phyloP scores from a whole-genome alignment of 2,888 invertebrate genomes.

The Lottia gigantea region DNA sequence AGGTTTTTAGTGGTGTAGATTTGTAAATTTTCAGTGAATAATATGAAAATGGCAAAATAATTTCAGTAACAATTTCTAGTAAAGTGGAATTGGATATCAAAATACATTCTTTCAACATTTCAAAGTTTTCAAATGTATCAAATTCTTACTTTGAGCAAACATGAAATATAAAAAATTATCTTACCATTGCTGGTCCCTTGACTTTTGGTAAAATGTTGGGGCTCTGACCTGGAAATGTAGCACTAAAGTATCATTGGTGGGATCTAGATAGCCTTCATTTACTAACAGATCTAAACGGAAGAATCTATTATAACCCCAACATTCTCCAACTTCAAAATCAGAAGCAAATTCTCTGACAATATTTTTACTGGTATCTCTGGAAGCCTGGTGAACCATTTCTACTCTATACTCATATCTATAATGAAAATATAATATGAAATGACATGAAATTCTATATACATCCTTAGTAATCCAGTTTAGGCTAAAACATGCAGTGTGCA shows the following conservation, averaged over 20 bases:
- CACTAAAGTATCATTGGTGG: slow-evolving; percentile 84
- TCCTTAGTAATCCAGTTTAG: too few relatives aligned
- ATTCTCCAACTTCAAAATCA: slow-evolving; percentile 95
- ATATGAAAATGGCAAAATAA: too few relatives aligned
- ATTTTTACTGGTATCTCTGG: slow-evolving; percentile 78
- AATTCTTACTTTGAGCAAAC: too few relatives aligned
- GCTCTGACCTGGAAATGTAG: slow-evolving; percentile 90
- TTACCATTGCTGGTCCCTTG: slow-evolving; percentile 83
- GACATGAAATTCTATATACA: background rate
- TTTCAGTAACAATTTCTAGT: too few relatives aligned
- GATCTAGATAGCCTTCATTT: slow-evolving; percentile 89
- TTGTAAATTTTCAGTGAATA: too few relatives aligned
- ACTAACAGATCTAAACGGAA: slow-evolving; percentile 89
- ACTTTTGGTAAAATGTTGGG: slow-evolving; percentile 92
- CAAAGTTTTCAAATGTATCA: too few relatives aligned
- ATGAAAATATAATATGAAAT: slow-evolving; percentile 22
- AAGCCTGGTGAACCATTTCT: slow-evolving; percentile 93
- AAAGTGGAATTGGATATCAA: too few relatives aligned
- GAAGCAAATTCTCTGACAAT: slow-evolving; percentile 94
- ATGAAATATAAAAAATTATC: slow-evolving; percentile 11
- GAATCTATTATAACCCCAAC: slow-evolving; percentile 96
- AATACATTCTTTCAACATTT: too few relatives aligned
- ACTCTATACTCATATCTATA: slow-evolving; percentile 89
- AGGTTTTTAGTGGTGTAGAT: too few relatives aligned
- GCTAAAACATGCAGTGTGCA: too few relatives aligned